Conservation (phyloP, 2,888 invertebrate genomes). For the Phoronis australis region DNA sequence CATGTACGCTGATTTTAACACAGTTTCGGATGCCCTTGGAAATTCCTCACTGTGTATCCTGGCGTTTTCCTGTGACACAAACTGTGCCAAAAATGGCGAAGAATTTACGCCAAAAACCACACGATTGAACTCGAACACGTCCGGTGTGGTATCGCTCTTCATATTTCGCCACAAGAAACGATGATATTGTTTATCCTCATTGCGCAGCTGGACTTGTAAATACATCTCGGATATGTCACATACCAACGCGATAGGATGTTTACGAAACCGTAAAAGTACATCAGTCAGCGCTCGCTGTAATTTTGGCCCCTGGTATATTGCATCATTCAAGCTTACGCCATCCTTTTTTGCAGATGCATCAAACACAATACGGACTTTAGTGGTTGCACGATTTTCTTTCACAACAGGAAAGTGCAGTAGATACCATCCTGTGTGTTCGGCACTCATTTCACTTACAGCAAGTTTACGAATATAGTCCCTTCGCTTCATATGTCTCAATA, state of each 20-base stretch:
- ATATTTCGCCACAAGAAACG: not conserved
- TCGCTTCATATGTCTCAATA: too few species aligned
- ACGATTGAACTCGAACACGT: slow-evolving; percentile 13
- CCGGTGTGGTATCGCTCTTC: too few species aligned
- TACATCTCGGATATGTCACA: not conserved
- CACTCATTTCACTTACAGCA: too few species aligned
- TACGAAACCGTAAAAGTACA: not conserved
- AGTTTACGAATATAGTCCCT: too few species aligned
- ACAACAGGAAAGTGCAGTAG: slow-evolving; percentile 1
- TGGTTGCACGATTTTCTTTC: not conserved
- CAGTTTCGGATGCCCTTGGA: slow-evolving; percentile 15
- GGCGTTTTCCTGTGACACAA: slow-evolving; percentile 15
- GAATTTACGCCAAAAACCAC: slow-evolving; percentile 20
- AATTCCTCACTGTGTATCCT: slow-evolving; percentile 1
- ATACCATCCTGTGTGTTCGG: too few species aligned
- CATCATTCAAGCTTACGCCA: not conserved
- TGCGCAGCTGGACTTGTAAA: not conserved
- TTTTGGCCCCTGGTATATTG: not conserved
- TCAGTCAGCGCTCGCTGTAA: not conserved
- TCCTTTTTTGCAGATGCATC: not conserved
- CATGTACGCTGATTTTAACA: slow-evolving; percentile 15
- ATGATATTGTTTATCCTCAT: not conserved
- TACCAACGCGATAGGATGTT: not conserved
- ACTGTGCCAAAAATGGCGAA: slow-evolving; percentile 19
- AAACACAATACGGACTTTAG: not conserved